Evolutionary conservation across 1,140 invertebrate species (phyloP), one percentile per base, ranked within the genome.

Genomic region (Drosophila saltans): DNA sequence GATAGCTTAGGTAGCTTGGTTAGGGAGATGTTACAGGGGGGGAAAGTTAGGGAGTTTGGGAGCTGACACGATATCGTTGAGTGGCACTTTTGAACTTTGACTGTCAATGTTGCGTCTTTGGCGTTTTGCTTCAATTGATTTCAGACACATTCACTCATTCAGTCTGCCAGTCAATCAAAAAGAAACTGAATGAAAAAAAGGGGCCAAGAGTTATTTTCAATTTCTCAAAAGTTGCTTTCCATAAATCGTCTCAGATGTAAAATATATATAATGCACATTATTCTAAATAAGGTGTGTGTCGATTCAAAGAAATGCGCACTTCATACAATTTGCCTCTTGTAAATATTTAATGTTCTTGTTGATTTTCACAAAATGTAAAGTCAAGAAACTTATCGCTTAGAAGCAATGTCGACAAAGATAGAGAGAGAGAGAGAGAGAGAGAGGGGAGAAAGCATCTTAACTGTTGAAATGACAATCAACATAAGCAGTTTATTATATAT

Each of bases 1-100:
- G 55, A 65, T 52, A 40, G 48, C 11, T 43, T 43, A 5, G 2
- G 43, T 21, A 24, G n/a, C 43, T 21, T 45, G n/a, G 7, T 8
- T 21, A n/a, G 26, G 33, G 28, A 1, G n/a, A 64, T 10, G 7
- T 24, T 7, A 45, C 11, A 11, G 39, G 48, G 40, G 39, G 39
- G 39, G 39, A 11, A 24, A 26, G 10, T 2, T 26, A 26, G 21
- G 45, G 45, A 26, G 45, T 52, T 52, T 52, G 45, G 41, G 16
- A 8, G 11, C 45, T 48, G 45, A 52, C 41, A 45, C 61, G 63
- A 77, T 63, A 68, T 41, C 69, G 74, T 67, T 89, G 77, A 88
- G 84, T 88, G 80, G 80, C 83, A 88, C 84, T 88, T 88, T 89
- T 89, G 83, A 88, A 88, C 83, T 88, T 88, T 88, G 84, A 77